Base-by-base conservation (phyloP, 2,888 invertebrate genomes). In the Philereme vetulata region DNA sequence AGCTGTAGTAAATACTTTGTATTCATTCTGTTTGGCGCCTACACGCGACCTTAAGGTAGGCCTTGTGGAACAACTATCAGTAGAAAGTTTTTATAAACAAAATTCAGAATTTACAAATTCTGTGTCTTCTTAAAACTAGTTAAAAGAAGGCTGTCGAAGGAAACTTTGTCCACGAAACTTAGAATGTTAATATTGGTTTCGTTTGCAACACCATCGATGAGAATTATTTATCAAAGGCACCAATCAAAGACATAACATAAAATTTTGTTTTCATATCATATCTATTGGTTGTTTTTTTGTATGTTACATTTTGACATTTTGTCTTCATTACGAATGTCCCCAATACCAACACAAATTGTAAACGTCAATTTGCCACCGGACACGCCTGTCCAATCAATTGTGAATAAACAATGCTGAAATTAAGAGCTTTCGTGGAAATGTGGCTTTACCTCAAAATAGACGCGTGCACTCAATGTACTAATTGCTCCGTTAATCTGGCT, bases 301-400 rank as follows among this genome's bases (percentile, higher is more conserved):
- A 21, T 21, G 21, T 21, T 21, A 21, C 21, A 21, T 1, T n/a
- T n/a, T n/a, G n/a, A n/a, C n/a, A n/a, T 21, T 21, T 21, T 56
- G 52, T 42, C 56, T 52, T 38, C 43, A 53, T 50, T 57, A 70
- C 66, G 63, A 71, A 67, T 66, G 67, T 52, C 66, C 56, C 58
- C 54, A 68, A 71, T 67, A 63, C 58, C 65, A 69, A 70, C 46
- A 72, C 68, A 75, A 71, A 70, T 72, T 71, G 68, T 62, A 60
- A 53, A 62, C 63, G 69, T 64, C 71, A 71, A 70, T 65, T 73
- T 55, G 54, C 55, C 34, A 62, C 71, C 77, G 80, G 81, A 79
- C 72, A 75, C 70, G 72, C 68, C 75, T 66, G 72, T 74, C 72
- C 72, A 78, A 76, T 75, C 73, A 75, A 76, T 75, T 74, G 66